These are phyloP conservation scores for Trichomycterus rosablanca DNA, from an alignment of 2,113 vertebrate genomes.

Conservation along the genomic window DNA sequence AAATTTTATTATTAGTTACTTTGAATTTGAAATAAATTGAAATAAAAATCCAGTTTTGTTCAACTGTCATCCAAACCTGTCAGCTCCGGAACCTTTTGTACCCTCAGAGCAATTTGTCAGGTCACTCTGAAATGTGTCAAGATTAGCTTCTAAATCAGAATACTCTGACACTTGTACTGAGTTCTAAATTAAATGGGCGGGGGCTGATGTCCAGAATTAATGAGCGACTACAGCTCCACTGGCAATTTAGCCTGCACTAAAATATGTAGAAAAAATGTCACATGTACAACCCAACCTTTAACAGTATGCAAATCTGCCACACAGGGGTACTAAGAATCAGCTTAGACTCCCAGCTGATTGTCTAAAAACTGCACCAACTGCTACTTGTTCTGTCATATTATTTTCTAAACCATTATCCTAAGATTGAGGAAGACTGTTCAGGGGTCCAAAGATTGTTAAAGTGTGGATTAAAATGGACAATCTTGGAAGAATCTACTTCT, in stretches of 20 bases:
- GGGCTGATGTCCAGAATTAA: slow-evolving; percentile 4
- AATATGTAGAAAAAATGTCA: slow-evolving; percentile 10
- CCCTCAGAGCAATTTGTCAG: too few species aligned
- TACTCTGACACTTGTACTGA: background rate
- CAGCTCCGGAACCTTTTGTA: too few species aligned
- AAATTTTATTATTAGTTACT: too few species aligned
- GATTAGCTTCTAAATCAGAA: too few species aligned
- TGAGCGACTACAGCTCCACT: background rate
- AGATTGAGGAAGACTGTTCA: background rate
- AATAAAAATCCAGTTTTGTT: too few species aligned
- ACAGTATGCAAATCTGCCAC: slow-evolving; percentile 19
- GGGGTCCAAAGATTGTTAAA: too few species aligned
- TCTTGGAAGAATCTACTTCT: slow-evolving; percentile 14
- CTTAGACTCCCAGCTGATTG: slow-evolving; percentile 6
- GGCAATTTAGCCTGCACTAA: background rate
- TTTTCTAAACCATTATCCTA: background rate
- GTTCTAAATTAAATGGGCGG: background rate
- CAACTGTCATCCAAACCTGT: too few species aligned
- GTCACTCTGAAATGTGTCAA: too few species aligned
- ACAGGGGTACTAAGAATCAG: background rate
- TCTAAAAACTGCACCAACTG: background rate
- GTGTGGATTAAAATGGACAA: background rate
- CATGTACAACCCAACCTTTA: slow-evolving; percentile 11
- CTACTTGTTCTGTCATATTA: slow-evolving; percentile 1
- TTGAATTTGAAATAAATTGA: too few species aligned